Percentiles rank a stretch among this genome's conserved stretches.
phyloP scores from a whole-genome alignment of 2,113 vertebrate species.

The Perca schrenkii region DNA sequence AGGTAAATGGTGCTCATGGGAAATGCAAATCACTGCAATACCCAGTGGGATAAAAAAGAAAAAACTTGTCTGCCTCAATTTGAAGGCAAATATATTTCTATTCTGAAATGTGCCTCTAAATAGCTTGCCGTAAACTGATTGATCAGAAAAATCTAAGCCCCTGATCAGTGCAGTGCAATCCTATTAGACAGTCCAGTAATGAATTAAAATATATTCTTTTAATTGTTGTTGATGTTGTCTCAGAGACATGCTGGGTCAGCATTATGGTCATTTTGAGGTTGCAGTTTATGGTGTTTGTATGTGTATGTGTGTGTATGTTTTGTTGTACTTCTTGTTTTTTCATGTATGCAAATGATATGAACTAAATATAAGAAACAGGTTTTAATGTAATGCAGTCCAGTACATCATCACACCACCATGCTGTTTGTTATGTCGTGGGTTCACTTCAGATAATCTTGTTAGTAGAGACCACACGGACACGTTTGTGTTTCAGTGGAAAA shows the following conservation, averaged over 20 bases:
- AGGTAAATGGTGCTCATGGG: conserved; percentile 9
- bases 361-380: neutral
- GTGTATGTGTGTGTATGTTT: neutral
- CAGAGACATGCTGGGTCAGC: neutral
- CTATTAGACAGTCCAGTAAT: neutral
- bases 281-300: neutral
- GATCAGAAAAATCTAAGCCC: neutral
- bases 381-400: neutral
- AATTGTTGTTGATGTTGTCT: neutral
- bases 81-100: conserved; percentile 28
- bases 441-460: no score
- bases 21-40: conserved; percentile 27
- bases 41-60: neutral
- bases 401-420: neutral
- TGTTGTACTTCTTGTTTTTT: neutral
- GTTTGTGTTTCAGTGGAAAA: no score
- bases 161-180: neutral
- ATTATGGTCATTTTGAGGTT: neutral
- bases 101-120: conserved; percentile 15
- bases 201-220: neutral
- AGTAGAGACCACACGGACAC: no score
- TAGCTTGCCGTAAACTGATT: neutral
- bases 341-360: neutral
- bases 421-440: no score
- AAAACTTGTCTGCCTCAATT: neutral